Evolutionary conservation across 2,888 invertebrate genomes (phyloP).

Genomic region (Nebria salina): DNA sequence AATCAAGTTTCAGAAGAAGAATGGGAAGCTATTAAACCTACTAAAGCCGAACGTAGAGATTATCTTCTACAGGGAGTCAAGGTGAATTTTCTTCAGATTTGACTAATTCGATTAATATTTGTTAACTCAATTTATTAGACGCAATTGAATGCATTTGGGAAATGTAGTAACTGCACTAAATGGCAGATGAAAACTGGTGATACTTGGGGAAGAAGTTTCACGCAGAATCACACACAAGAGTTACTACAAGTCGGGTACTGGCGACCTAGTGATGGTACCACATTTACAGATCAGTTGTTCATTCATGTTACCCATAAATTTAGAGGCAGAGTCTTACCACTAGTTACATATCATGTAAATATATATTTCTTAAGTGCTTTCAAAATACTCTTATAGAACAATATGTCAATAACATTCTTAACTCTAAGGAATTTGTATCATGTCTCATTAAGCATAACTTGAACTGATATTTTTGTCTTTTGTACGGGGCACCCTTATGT

Average conservation of each 20-base stretch:
- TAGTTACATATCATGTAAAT: slow-evolving; percentile 82
- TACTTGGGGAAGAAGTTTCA: slow-evolving; percentile 65
- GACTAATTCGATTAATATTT: neutral
- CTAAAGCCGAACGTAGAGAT: slow-evolving; percentile 72
- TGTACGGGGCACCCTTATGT: too few relatives aligned
- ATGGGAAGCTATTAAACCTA: slow-evolving; percentile 82
- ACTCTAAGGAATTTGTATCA: too few relatives aligned
- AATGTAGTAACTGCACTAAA: slow-evolving; percentile 67
- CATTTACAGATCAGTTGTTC: slow-evolving; percentile 76
- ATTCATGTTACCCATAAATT: slow-evolving; percentile 84
- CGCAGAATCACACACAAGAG: slow-evolving; percentile 52
- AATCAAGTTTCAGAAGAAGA: slow-evolving; percentile 84
- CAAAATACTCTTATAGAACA: neutral
- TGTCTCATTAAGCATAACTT: too few relatives aligned
- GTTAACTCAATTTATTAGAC: slow-evolving; percentile 54
- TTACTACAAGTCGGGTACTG: slow-evolving; percentile 74
- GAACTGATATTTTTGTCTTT: too few relatives aligned
- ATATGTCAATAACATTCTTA: neutral
- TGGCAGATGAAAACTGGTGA: slow-evolving; percentile 69
- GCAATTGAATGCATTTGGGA: slow-evolving; percentile 57
- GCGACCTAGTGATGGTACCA: slow-evolving; percentile 76
- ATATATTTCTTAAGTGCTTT: neutral
- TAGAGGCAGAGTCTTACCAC: slow-evolving; percentile 75
- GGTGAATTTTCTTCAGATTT: slow-evolving; percentile 60
- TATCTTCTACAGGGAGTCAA: slow-evolving; percentile 74